Percentiles rank a stretch among this genome's conserved stretches.
phyloP scores from a whole-genome alignment of 2,797 vertebrate species.

The Ambastaia sidthimunki region DNA sequence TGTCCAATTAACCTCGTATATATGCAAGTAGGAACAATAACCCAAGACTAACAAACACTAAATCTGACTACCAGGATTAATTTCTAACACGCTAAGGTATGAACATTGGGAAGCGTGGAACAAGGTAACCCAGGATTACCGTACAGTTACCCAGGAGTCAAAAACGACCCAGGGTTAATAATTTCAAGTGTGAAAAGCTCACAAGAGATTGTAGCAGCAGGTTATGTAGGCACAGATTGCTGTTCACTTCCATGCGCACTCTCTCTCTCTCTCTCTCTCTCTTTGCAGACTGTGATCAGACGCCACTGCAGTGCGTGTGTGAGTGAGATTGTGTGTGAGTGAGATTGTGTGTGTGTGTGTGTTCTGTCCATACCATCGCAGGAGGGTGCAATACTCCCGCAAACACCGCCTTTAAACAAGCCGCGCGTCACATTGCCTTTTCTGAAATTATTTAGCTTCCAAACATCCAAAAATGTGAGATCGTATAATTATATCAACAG shows the following conservation, averaged over 20 bases:
- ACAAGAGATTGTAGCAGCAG: constrained; percentile 14
- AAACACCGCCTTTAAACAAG: constrained; percentile 46
- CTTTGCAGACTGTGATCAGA: constrained; percentile 52
- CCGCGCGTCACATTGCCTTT: constrained; percentile 16
- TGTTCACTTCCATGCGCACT: constrained; percentile 14
- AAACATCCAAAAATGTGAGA: neutral
- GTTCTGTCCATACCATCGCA: constrained; percentile 53
- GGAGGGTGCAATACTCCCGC: constrained; percentile 50
- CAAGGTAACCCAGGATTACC: neutral
- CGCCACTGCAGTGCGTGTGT: constrained; percentile 55
- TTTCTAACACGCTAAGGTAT: neutral
- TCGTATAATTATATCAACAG: neutral
- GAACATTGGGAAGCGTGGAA: neutral
- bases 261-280: constrained; percentile 19
- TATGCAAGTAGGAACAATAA: constrained; percentile 8
- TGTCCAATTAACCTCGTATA: neutral
- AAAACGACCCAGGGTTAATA: constrained; percentile 28
- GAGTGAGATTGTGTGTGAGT: constrained; percentile 16
- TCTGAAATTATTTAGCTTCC: neutral
- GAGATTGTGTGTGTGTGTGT: constrained; percentile 17
- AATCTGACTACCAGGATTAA: neutral
- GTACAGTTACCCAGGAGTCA: constrained; percentile 5
- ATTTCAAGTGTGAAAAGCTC: constrained; percentile 26
- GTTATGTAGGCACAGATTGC: constrained; percentile 17
- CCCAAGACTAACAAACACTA: neutral